Evolutionary conservation across 2,888 invertebrate species (phyloP), one percentile per base, ranked within the genome.

Genomic region (Stomorhina lunata): DNA sequence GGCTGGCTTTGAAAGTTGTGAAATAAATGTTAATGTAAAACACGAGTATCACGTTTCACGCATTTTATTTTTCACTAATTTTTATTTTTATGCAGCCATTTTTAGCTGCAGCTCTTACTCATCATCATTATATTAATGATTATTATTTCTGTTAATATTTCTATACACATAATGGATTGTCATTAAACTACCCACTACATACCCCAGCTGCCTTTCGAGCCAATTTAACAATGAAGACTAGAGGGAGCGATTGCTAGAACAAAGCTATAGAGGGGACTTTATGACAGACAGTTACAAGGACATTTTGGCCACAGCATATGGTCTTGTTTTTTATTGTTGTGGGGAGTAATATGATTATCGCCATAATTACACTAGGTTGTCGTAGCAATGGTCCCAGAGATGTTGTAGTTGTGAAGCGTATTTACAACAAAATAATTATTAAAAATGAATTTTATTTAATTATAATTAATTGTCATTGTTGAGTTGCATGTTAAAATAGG

Each of bases 1-100:
- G 69, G 3, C 6, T 9, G 29, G 15, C n/a, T 34, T 69, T 61
- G n/a, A 3, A n/a, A 6, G 6, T n/a, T 32, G 32, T 20, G 10
- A 29, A n/a, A 32, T 34, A 17, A 20, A 66, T 80, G 72, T 53
- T 73, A 80, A 78, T 73, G 40, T 75, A n/a, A n/a, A n/a, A n/a
- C n/a, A n/a, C n/a, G n/a, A n/a, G 37, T 79, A 82, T 79, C 79
- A 79, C 78, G 78, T 82, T 82, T 79, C 78, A 71, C 69, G 63
- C 82, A 66, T 43, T 50, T 53, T 69, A 61, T 34, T 15, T 53
- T 45, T 20, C 37, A 63, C 40, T 75, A 78, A 81, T 77, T 79
- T 75, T 59, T 55, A n/a, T n/a, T 32, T 69, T 25, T 34, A 65
- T 78, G 45, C 34, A 34, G 57, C 17, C 32, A 65, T 40, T 27